A percentile compares a stretch with the other conserved stretches of the same genome.
Evolutionary conservation across 2,797 vertebrate genomes (phyloP).

Genomic region (Tympanoctomys barrerae): DNA sequence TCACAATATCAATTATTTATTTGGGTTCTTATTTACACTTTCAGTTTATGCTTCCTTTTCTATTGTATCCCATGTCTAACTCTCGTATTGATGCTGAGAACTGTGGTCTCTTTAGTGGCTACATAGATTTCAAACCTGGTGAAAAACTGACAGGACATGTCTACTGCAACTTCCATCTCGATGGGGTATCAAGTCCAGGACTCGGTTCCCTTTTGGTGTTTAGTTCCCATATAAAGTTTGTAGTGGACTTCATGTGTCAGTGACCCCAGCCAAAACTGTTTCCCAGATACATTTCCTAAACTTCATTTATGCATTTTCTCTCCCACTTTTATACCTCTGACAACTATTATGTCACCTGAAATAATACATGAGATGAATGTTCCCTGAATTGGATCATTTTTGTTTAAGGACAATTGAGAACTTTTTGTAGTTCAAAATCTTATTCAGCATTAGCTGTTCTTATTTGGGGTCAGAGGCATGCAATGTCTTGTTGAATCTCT

Average conservation of each 20-base stretch:
- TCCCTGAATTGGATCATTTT: not conserved
- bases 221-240: not conserved
- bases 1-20: not conserved
- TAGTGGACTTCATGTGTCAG: not conserved
- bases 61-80: not conserved
- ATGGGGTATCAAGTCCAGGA: not conserved
- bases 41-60: not conserved
- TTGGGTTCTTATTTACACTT: not conserved
- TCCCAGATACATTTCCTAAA: not conserved
- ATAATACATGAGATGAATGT: not conserved
- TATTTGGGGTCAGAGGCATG: not conserved
- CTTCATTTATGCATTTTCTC: not conserved
- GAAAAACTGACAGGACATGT: not conserved
- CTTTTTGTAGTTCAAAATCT: not conserved
- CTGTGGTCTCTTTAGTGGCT: not conserved
- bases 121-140: not conserved
- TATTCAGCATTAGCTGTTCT: slow-evolving; percentile 21
- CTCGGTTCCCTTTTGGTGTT: not conserved
- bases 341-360: not conserved
- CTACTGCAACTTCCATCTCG: not conserved
- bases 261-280: not conserved
- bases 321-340: not conserved
- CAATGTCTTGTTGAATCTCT: not conserved
- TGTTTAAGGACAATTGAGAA: not conserved
- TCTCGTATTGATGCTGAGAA: not conserved